phyloP scores from a whole-genome alignment of 2,888 invertebrate species.

The Zhuqinia jingwanae region DNA sequence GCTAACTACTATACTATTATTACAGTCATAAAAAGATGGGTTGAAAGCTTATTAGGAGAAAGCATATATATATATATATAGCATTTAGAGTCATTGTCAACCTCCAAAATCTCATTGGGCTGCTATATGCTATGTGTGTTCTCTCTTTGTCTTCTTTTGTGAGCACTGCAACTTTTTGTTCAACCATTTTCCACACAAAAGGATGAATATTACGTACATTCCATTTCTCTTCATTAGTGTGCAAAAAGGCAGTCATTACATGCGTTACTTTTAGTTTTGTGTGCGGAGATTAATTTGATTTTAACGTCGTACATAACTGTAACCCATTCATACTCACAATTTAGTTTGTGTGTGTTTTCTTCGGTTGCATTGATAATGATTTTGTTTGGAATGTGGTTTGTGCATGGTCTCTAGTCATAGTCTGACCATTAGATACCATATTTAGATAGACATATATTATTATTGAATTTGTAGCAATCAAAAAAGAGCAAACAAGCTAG shows the following conservation, averaged over 20 bases:
- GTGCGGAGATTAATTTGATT: background rate
- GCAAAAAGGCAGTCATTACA: constrained; percentile 1
- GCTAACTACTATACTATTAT: background rate
- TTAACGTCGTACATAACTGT: background rate
- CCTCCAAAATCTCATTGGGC: no score
- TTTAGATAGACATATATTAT: background rate
- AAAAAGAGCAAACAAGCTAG: constrained; percentile 26
- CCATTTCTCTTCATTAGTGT: constrained; percentile 37
- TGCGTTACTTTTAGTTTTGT: constrained; percentile 7
- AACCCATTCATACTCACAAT: background rate
- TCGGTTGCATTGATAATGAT: background rate
- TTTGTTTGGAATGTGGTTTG: constrained; percentile 22
- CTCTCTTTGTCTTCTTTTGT: background rate
- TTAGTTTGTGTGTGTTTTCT: background rate
- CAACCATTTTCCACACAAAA: background rate
- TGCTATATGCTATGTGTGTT: no score
- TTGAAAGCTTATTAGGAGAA: background rate
- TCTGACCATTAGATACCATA: no score
- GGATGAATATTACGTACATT: background rate
- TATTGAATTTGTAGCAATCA: background rate
- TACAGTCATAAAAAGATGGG: background rate
- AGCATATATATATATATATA: background rate
- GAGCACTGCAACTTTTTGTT: background rate
- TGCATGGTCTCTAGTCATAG: background rate
- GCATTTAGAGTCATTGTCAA: background rate